A percentile compares a stretch with the other conserved stretches of the same genome.
phyloP scores from a whole-genome alignment of 2,797 vertebrate genomes.

The Eptatretus atami region DNA sequence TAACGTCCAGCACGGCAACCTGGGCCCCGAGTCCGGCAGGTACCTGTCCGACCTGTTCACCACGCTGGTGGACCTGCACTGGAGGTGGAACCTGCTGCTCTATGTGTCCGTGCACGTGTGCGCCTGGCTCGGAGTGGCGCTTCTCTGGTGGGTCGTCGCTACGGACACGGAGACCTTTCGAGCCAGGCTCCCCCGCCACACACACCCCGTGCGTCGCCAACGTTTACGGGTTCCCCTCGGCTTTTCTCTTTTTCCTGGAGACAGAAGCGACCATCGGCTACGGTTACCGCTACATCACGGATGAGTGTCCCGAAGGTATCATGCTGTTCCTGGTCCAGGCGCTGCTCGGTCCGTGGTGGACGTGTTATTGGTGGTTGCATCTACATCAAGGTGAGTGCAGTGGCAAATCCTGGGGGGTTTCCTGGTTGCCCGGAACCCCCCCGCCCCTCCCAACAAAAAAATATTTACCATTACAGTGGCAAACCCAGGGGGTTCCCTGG shows the following conservation, averaged over 20 bases:
- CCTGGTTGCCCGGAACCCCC: too few relatives aligned
- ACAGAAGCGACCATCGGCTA: constrained; percentile 92
- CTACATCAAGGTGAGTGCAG: constrained; percentile 38
- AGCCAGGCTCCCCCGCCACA: constrained; percentile 44
- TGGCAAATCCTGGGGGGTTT: too few relatives aligned
- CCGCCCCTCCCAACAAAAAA: too few relatives aligned
- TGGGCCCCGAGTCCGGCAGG: constrained; percentile 71
- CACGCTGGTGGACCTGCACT: constrained; percentile 87
- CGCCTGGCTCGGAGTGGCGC: constrained; percentile 84
- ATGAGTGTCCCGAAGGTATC: constrained; percentile 92
- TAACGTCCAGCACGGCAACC: constrained; percentile 91
- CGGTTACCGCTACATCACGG: constrained; percentile 86
- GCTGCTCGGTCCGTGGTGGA: constrained; percentile 85
- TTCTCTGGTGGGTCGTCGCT: constrained; percentile 96
- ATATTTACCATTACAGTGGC: too few relatives aligned
- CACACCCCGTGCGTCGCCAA: constrained; percentile 95
- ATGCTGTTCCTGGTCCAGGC: constrained; percentile 95
- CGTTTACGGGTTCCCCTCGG: constrained; percentile 90
- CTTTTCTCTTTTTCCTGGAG: constrained; percentile 92
- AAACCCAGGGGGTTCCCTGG: too few relatives aligned
- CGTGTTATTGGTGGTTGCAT: constrained; percentile 87
- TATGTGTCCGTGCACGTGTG: constrained; percentile 93
- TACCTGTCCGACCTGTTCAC: constrained; percentile 93
- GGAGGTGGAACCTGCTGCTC: constrained; percentile 94
- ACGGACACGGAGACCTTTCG: constrained; percentile 64